Percentiles rank a stretch among this genome's conserved stretches.
Evolutionary conservation across 2,113 vertebrate species (phyloP).

Genomic region (Odocoileus virginianus): DNA sequence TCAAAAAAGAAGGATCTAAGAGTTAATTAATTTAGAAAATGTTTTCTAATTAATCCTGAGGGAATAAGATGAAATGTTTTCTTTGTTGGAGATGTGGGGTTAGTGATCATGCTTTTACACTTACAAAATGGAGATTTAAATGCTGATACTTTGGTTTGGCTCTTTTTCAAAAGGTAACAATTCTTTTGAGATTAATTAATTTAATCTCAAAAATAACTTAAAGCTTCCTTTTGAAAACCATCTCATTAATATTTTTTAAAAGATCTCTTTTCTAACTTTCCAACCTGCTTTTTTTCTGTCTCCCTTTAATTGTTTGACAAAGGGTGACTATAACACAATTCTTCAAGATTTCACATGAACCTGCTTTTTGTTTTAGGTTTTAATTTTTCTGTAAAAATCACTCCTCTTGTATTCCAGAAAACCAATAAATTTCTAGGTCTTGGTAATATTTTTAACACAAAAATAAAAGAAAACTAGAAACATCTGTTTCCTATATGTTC

Average conservation of each 20-base stretch:
- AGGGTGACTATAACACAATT: not conserved
- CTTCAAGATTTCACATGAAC: not conserved
- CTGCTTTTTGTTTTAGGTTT: not conserved
- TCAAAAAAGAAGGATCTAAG: not conserved
- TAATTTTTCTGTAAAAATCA: not conserved
- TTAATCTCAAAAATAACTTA: not conserved
- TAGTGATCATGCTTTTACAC: not conserved
- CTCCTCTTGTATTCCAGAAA: not conserved
- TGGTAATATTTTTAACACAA: not conserved
- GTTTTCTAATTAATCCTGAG: not conserved
- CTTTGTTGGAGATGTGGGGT: not conserved
- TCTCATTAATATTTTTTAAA: not conserved
- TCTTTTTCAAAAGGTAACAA: not conserved
- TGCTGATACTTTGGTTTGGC: not conserved
- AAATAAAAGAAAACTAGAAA: not conserved
- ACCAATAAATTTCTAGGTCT: not conserved
- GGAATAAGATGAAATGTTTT: not conserved
- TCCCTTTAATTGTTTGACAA: not conserved
- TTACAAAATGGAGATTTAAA: not conserved
- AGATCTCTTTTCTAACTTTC: not conserved
- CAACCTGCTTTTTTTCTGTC: not conserved
- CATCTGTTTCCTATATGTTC: not conserved
- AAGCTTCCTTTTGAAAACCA: not conserved
- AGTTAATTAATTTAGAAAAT: not conserved
- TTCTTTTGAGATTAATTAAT: not conserved